These are phyloP conservation scores for Takifugu flavidus DNA, from an alignment of 2,113 vertebrate genomes.

Conservation along the genomic window DNA sequence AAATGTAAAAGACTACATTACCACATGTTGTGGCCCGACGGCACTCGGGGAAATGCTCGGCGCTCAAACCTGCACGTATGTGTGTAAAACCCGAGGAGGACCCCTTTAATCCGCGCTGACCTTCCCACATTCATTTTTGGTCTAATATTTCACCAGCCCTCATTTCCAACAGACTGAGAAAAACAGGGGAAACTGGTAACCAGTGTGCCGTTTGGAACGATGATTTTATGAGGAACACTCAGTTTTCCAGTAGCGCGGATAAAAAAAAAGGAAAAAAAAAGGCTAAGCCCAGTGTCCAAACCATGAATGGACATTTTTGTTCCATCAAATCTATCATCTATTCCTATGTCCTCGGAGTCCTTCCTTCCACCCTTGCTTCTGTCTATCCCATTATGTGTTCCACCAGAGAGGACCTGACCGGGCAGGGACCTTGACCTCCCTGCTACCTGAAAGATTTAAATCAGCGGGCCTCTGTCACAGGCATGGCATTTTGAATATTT, in stretches of 20 bases:
- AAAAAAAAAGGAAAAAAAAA: not conserved
- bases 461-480: not conserved
- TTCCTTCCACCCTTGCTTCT: slow-evolving; percentile 43
- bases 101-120: not conserved
- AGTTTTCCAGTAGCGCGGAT: not conserved
- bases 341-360: slow-evolving; percentile 30
- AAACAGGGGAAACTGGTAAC: slow-evolving; percentile 11
- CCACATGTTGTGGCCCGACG: slow-evolving; percentile 42
- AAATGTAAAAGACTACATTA: slow-evolving; percentile 21
- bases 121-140: not conserved
- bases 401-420: slow-evolving; percentile 11
- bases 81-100: slow-evolving; percentile 26
- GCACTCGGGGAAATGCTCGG: slow-evolving; percentile 12
- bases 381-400: slow-evolving; percentile 48
- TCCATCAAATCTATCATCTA: slow-evolving; percentile 48
- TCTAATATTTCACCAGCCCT: not conserved
- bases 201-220: not conserved
- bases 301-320: slow-evolving; percentile 40
- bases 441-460: not conserved
- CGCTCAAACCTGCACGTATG: slow-evolving; percentile 24
- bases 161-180: not conserved
- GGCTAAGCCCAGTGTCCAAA: slow-evolving; percentile 18
- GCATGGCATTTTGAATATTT: no score
- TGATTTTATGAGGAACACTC: slow-evolving; percentile 8
- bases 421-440: no score